Base-by-base conservation (phyloP, 2,113 vertebrate species). In the Zosterops pallidus region DNA sequence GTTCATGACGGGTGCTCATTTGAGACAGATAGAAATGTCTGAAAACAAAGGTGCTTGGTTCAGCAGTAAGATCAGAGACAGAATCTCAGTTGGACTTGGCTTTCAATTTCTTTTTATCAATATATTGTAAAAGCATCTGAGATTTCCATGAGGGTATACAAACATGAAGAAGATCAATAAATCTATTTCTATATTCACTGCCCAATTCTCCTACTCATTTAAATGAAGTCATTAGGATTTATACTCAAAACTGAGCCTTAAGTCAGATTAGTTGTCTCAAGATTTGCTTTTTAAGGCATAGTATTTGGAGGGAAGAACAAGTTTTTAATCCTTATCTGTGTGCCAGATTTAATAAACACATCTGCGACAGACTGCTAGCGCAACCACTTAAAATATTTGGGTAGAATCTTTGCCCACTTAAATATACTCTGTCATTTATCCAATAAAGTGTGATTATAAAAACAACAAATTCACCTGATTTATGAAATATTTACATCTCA, bases 401-500 rank as follows among this genome's bases (percentile, higher is more conserved):
- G 77, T 86, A 89, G 64, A 95, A 89, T 90, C 91, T 84, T 82
- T 93, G 89, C 79, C 83, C 92, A 94, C 55, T 96, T 95, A 97
- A 96, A 96, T 87, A 91, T 57, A 86, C 50, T 92, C 42, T 70
- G 87, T 71, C 88, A 93, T 91, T 97, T 97, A 95, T 41, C 53
- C 72, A 95, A 94, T 88, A 92, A 97, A 89, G 84, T 82, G 24
- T 70, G 91, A 95, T 81, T 95, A 92, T 33, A 70, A 88, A 84
- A 79, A 11, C 67, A 96, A 91, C 29, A 96, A 92, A 96, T 92
- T 95, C 77, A 97, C 81, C 93, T 90, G 82, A 92, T 88, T 96
- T 81, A 96, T 96, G 75, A 93, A 97, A 97, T 92, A 85, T 39
- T 84, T 97, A 57, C 89, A 90, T 95, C 64, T 95, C 81, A 89